These are phyloP conservation scores for Diploscapter pachys DNA, from an alignment of 1,140 invertebrate species.

Conservation along the genomic window DNA sequence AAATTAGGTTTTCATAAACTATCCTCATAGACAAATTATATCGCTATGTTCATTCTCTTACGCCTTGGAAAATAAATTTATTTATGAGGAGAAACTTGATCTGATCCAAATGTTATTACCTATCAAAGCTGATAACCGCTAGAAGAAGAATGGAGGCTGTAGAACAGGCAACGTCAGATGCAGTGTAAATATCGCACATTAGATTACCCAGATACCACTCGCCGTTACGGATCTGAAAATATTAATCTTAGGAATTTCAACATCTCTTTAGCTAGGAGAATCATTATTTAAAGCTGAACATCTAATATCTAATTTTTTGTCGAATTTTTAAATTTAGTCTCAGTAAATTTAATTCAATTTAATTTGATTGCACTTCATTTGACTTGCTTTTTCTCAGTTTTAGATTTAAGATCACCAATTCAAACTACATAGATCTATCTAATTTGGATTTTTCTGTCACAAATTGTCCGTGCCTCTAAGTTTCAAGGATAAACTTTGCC, in stretches of 20 bases:
- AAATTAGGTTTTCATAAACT: background rate
- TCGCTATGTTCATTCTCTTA: conserved; percentile 47
- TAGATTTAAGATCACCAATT: too few relatives aligned
- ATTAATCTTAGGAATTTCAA: background rate
- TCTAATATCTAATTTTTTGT: too few relatives aligned
- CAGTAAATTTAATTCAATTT: too few relatives aligned
- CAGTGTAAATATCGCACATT: conserved; percentile 96
- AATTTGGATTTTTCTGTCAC: too few relatives aligned
- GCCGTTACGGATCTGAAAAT: conserved; percentile 50
- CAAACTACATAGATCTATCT: too few relatives aligned
- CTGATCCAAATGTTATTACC: conserved; percentile 66
- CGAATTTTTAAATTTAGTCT: too few relatives aligned
- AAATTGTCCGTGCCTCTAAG: too few relatives aligned
- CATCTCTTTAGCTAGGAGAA: too few relatives aligned
- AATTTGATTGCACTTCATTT: too few relatives aligned
- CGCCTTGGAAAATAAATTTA: background rate
- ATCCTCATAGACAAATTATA: background rate
- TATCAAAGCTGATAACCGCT: conserved; percentile 96
- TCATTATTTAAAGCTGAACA: too few relatives aligned
- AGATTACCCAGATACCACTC: conserved; percentile 79
- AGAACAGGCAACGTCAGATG: conserved; percentile 94
- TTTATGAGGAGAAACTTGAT: background rate
- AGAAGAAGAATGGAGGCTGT: conserved; percentile 97
- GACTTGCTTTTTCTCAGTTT: too few relatives aligned
- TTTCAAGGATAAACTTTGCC: too few relatives aligned